Percentiles rank a stretch among this genome's conserved stretches.
These are phyloP conservation scores for Cataglyphis hispanica DNA, from an alignment of 1,140 invertebrate species.

Conservation along the genomic window DNA sequence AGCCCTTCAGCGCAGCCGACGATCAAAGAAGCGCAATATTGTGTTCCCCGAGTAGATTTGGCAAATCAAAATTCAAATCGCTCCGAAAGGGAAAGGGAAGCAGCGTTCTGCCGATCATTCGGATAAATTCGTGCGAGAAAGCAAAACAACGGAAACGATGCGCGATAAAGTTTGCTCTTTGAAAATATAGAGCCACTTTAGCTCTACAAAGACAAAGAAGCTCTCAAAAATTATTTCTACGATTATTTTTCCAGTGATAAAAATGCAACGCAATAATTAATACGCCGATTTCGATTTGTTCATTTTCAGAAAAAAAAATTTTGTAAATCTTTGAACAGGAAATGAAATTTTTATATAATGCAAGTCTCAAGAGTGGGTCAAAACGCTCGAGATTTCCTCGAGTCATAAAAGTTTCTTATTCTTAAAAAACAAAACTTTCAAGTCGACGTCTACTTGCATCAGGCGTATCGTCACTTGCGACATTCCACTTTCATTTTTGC, in stretches of 20 bases:
- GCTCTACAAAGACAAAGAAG: neutral
- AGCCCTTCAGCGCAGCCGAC: conserved; percentile 29
- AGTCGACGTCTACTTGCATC: neutral
- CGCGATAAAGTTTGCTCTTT: neutral
- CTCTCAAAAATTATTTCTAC: neutral
- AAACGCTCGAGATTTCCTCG: neutral
- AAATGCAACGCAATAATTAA: too few relatives aligned
- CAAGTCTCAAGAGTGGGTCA: neutral
- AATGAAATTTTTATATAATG: neutral
- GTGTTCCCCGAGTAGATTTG: conserved; percentile 32
- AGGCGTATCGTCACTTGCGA: neutral
- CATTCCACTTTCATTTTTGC: neutral
- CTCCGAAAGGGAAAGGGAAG: neutral
- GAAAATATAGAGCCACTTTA: neutral
- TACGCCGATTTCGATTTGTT: neutral
- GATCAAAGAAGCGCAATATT: conserved; percentile 52
- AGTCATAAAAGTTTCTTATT: neutral
- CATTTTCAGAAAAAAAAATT: too few relatives aligned
- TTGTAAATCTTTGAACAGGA: neutral
- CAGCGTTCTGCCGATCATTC: neutral
- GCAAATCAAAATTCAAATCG: conserved; percentile 54
- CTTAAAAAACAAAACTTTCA: neutral
- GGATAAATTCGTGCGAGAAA: neutral
- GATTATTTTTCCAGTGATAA: neutral
- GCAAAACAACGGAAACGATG: neutral